These are phyloP conservation scores for Megaleporinus macrocephalus DNA, from an alignment of 2,113 vertebrate genomes.

Conservation along the genomic window DNA sequence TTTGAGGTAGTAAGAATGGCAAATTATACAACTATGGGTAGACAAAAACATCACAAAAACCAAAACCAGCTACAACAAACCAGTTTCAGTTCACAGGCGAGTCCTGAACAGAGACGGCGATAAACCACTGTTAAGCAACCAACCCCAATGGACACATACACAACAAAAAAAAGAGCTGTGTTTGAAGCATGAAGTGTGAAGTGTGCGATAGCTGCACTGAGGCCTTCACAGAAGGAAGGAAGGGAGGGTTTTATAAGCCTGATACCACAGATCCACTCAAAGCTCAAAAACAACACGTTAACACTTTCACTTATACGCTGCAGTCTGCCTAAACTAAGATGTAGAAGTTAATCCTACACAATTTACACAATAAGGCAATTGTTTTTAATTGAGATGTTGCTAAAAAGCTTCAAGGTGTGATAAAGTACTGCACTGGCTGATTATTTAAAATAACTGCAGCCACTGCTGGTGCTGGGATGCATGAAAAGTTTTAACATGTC, in stretches of 20 bases:
- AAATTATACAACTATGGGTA: no score
- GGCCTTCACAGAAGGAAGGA: not conserved
- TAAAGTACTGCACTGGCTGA: no score
- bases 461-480: no score
- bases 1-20: not conserved
- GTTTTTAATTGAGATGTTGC: no score
- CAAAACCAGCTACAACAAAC: no score
- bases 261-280: not conserved
- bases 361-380: not conserved
- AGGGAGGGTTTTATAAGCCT: slow-evolving; percentile 1
- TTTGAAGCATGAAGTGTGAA: not conserved
- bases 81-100: not conserved
- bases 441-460: no score
- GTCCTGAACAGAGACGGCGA: not conserved
- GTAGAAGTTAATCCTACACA: not conserved
- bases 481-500: no score
- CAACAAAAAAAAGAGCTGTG: not conserved
- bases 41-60: not conserved
- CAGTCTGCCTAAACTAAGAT: not conserved
- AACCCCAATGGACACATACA: not conserved
- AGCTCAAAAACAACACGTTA: not conserved
- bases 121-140: not conserved
- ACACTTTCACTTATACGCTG: not conserved
- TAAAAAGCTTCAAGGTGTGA: no score
- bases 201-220: not conserved